phyloP scores from a whole-genome alignment of 1,140 invertebrate species.

The Sycophaga agraensis region DNA sequence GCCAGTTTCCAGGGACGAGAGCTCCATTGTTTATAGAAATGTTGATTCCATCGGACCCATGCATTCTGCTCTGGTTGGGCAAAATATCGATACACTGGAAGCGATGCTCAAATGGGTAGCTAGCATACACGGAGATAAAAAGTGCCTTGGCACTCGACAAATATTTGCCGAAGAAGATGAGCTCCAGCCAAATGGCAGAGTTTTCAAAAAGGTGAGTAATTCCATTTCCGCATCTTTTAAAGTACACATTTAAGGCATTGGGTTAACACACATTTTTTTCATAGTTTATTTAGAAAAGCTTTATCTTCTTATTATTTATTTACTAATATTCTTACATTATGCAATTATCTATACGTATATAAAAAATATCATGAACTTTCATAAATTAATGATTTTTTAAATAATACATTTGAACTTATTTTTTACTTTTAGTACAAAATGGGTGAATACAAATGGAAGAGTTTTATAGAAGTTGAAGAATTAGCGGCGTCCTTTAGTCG shows the following conservation, averaged over 20 bases:
- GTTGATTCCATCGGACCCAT: slow-evolving; percentile 66
- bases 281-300: no score
- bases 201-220: slow-evolving; percentile 97
- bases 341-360: no score
- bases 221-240: no score
- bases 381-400: no score
- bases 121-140: slow-evolving; percentile 69
- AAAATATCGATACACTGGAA: slow-evolving; percentile 84
- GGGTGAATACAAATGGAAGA: slow-evolving; percentile 92
- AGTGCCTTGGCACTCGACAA: slow-evolving; percentile 87
- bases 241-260: no score
- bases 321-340: no score
- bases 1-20: slow-evolving; percentile 59
- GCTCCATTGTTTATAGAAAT: slow-evolving; percentile 72
- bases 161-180: slow-evolving; percentile 93
- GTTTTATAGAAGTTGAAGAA: slow-evolving; percentile 77
- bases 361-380: no score
- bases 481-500: slow-evolving; percentile 76
- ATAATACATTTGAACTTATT: no score
- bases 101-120: slow-evolving; percentile 80
- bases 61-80: slow-evolving; percentile 70
- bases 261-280: no score
- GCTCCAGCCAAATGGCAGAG: slow-evolving; percentile 85
- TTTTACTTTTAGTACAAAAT: slow-evolving; percentile 73
- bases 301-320: no score